phyloP scores from a whole-genome alignment of 2,113 vertebrate genomes.

The Epinephelus fuscoguttatus region DNA sequence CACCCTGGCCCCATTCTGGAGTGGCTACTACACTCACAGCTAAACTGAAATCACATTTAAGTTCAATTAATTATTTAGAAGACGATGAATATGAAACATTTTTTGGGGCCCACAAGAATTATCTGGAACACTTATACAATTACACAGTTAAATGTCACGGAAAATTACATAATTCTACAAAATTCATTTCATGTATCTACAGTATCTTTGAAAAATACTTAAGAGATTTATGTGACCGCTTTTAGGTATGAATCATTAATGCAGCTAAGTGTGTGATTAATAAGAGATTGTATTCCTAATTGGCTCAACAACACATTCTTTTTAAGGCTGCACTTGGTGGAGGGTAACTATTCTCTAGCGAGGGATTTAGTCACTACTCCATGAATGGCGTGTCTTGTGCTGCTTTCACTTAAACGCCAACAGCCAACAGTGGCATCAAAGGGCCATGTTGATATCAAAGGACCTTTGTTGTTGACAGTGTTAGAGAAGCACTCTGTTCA shows the following conservation, averaged over 20 bases:
- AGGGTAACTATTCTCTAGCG: constrained; percentile 52
- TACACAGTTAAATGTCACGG: constrained; percentile 56
- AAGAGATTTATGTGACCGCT: constrained; percentile 58
- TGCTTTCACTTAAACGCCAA: constrained; percentile 35
- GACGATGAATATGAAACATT: constrained; percentile 50
- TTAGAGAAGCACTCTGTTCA: constrained; percentile 53
- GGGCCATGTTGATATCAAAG: constrained; percentile 51
- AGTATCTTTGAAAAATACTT: constrained; percentile 60
- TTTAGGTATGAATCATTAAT: constrained; percentile 79
- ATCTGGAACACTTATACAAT: constrained; percentile 47
- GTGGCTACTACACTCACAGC: constrained; percentile 9
- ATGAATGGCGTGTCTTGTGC: constrained; percentile 39
- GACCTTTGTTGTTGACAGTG: constrained; percentile 44
- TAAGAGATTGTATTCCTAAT: constrained; percentile 78
- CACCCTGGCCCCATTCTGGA: neutral
- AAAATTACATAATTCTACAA: constrained; percentile 48
- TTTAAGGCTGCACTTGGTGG: constrained; percentile 59
- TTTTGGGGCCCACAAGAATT: constrained; percentile 26
- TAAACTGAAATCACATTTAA: constrained; percentile 42
- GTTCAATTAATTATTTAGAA: constrained; percentile 58
- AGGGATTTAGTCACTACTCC: constrained; percentile 44
- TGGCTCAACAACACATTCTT: constrained; percentile 70
- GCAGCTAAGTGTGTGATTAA: constrained; percentile 77
- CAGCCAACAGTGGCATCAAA: constrained; percentile 55
- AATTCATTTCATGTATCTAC: constrained; percentile 46